Conservation (phyloP, 1,140 invertebrate genomes). For the Rhopalosiphum maidis region DNA sequence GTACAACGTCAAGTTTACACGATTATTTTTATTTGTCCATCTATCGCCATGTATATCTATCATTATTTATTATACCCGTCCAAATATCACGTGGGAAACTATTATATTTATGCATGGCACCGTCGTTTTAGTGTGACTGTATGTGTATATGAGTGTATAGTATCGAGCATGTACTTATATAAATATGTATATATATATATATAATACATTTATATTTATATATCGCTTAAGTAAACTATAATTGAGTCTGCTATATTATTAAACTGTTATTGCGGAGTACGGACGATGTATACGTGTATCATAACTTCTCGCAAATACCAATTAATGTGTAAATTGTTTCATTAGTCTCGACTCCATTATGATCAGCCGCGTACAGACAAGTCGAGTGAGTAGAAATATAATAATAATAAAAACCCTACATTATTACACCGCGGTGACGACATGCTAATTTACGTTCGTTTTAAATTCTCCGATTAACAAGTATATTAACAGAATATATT, state of each 20-base stretch:
- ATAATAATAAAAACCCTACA: not conserved
- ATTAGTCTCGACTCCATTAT: constrained; percentile 5
- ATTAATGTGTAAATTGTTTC: constrained; percentile 17
- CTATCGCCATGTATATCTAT: not conserved
- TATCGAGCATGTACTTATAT: not conserved
- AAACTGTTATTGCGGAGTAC: not conserved
- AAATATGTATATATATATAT: not conserved
- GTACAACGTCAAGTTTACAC: not conserved
- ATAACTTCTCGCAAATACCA: not conserved
- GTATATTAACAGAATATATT: not conserved
- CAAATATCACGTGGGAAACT: not conserved
- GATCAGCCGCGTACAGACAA: not conserved
- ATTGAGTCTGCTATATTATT: not conserved
- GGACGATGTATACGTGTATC: not conserved
- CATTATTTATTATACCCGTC: not conserved
- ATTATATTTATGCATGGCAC: not conserved
- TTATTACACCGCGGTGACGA: not conserved
- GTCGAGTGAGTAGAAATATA: not conserved
- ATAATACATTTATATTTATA: not conserved
- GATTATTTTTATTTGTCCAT: not conserved
- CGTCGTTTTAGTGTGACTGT: not conserved
- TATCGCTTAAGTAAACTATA: not conserved
- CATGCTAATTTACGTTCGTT: constrained; percentile 9
- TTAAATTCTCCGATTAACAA: not conserved
- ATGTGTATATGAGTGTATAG: not conserved